These are phyloP conservation scores for Erpetoichthys calabaricus DNA, from an alignment of 2,797 vertebrate genomes.

Conservation along the genomic window DNA sequence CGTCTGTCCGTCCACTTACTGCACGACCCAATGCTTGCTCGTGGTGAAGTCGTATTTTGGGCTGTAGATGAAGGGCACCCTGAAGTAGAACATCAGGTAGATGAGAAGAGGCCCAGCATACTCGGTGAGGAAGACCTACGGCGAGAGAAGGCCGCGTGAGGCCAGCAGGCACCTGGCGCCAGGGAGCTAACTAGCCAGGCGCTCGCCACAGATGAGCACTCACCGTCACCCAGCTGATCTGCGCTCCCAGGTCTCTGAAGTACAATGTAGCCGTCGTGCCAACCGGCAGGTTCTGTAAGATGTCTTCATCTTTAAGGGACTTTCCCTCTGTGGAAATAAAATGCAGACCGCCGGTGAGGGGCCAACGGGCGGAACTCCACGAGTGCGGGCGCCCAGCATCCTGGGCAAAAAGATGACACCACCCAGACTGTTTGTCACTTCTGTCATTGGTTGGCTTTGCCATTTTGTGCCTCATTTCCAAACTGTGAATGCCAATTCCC, in stretches of 20 bases:
- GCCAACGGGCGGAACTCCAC: too few species aligned
- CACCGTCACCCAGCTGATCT: slow-evolving; percentile 96
- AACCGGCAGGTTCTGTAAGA: slow-evolving; percentile 82
- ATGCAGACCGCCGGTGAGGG: background rate
- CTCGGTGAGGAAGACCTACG: slow-evolving; percentile 78
- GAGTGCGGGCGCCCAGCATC: too few species aligned
- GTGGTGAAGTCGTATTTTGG: slow-evolving; percentile 82
- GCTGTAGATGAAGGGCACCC: slow-evolving; percentile 80
- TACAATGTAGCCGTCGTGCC: slow-evolving; percentile 88
- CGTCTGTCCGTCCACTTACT: slow-evolving; percentile 74
- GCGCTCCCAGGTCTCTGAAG: slow-evolving; percentile 84
- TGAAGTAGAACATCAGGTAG: slow-evolving; percentile 86
- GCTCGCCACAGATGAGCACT: slow-evolving; percentile 51
- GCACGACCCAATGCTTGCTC: slow-evolving; percentile 82
- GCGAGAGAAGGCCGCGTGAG: background rate
- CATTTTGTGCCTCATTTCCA: too few species aligned
- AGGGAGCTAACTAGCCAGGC: background rate
- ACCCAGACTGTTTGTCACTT: too few species aligned
- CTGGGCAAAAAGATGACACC: too few species aligned
- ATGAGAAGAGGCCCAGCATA: slow-evolving; percentile 76
- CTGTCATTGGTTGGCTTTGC: too few species aligned
- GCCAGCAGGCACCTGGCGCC: background rate
- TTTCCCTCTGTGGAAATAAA: slow-evolving; percentile 64
- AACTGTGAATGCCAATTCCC: too few species aligned
- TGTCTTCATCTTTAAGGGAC: slow-evolving; percentile 83